Conservation (phyloP, 2,888 invertebrate genomes). For the Diabrotica balteata region DNA sequence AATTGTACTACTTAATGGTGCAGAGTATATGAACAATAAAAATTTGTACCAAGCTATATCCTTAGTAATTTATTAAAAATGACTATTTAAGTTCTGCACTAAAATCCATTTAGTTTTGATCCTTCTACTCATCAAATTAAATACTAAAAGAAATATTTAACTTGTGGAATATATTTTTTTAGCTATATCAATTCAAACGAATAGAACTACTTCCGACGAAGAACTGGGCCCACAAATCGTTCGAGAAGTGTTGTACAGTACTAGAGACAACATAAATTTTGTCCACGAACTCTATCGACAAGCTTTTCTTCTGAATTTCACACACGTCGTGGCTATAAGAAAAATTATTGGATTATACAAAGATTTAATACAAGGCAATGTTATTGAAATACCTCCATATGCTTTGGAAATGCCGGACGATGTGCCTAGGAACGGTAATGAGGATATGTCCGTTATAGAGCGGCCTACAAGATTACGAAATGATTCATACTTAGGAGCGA, state of each 20-base stretch:
- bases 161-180: conserved; percentile 29
- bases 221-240: conserved; percentile 71
- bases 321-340: conserved; percentile 84
- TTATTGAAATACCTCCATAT: conserved; percentile 81
- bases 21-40: too few species aligned
- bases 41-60: too few species aligned
- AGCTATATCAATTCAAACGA: conserved; percentile 56
- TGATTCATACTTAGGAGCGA: conserved; percentile 86
- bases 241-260: conserved; percentile 85
- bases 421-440: conserved; percentile 42
- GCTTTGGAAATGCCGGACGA: conserved; percentile 74
- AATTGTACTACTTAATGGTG: too few species aligned
- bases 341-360: conserved; percentile 92
- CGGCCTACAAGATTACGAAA: conserved; percentile 69
- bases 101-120: too few species aligned
- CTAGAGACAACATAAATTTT: conserved; percentile 91
- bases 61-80: too few species aligned
- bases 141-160: too few species aligned
- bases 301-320: conserved; percentile 88
- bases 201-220: conserved; percentile 56
- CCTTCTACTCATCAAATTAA: too few species aligned
- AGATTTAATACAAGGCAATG: conserved; percentile 91
- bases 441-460: conserved; percentile 31
- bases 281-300: conserved; percentile 93
- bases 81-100: too few species aligned